Evolutionary conservation across 2,113 vertebrate species (phyloP), one percentile per base, ranked within the genome.

Genomic region (Planiliza haematocheilus): DNA sequence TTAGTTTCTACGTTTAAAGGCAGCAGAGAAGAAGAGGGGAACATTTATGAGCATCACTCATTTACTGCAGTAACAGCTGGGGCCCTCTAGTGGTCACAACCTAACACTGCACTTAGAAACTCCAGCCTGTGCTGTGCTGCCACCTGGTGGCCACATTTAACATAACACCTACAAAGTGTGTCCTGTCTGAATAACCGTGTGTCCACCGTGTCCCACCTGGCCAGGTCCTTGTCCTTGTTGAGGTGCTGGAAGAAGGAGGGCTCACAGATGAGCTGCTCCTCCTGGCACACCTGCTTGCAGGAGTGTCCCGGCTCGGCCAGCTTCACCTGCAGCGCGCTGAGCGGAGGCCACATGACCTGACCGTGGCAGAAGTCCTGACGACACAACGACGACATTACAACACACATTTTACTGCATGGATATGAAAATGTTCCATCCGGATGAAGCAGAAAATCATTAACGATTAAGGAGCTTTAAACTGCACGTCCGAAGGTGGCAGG

Each of bases 201-300:
- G 21, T 38, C 16, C 24, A 24, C 18, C 3, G n/a, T 4, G 14
- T 38, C 30, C 2, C 13, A 90, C 91, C 90, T 89, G 83, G 84
- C 89, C 85, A 99, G 86, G 85, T 98, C 97, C 83, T 94, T 97
- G 92, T 97, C 96, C 91, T 97, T 99, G 93, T 99, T 99, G 74
- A 99, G 97, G 87, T 99, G 98, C 82, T 99, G 97, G 89, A 99
- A 99, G 93, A 98, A 99, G 34, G 97, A 98, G 0, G 98, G 98
- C 83, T 99, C 98, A 1, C 98, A 99, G 92, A 99, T 97, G 71
- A 99, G 96, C 85, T 97, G 96, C 84, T 93, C 95, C 91, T 99
- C 97, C 93, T 99, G 98, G 90, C 98, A 99, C 53, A 98, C 94
- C 88, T 99, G 97, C 71, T 99, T 99, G 77, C 98, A 99, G 34